phyloP scores from a whole-genome alignment of 2,797 vertebrate species.

The Fistularia tabacaria region DNA sequence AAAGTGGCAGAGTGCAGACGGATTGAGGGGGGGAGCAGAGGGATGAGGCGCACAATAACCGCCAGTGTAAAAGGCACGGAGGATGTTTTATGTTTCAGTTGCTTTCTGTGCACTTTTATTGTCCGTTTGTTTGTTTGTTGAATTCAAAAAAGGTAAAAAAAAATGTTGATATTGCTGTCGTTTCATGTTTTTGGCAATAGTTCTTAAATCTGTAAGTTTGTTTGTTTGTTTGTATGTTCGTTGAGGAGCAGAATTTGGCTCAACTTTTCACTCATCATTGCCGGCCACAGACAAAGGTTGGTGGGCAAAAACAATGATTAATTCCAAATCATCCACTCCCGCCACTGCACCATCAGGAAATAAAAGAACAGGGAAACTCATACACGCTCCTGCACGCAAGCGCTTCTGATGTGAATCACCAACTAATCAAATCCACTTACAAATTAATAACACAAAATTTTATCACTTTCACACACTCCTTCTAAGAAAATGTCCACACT shows the following conservation, averaged over 20 bases:
- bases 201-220: too few species aligned
- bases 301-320: slow-evolving; percentile 10
- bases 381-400: slow-evolving; percentile 10
- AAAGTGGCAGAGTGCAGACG: slow-evolving; percentile 38
- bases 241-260: too few species aligned
- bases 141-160: too few species aligned
- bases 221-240: too few species aligned
- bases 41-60: slow-evolving; percentile 23
- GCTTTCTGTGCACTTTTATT: neutral
- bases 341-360: slow-evolving; percentile 37
- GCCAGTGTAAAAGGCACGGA: slow-evolving; percentile 28
- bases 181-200: too few species aligned
- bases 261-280: too few species aligned
- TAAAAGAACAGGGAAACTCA: slow-evolving; percentile 14
- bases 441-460: neutral
- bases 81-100: slow-evolving; percentile 17
- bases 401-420: too few species aligned
- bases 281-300: too few species aligned
- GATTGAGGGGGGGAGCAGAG: slow-evolving; percentile 19
- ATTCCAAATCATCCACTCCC: slow-evolving; percentile 31
- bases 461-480: too few species aligned
- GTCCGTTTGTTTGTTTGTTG: too few species aligned
- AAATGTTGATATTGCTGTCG: too few species aligned
- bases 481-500: too few species aligned
- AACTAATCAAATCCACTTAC: slow-evolving; percentile 25